Percentiles rank a stretch among this genome's conserved stretches.
Evolutionary conservation across 1,140 invertebrate genomes (phyloP).

Genomic region (Pinna nobilis): DNA sequence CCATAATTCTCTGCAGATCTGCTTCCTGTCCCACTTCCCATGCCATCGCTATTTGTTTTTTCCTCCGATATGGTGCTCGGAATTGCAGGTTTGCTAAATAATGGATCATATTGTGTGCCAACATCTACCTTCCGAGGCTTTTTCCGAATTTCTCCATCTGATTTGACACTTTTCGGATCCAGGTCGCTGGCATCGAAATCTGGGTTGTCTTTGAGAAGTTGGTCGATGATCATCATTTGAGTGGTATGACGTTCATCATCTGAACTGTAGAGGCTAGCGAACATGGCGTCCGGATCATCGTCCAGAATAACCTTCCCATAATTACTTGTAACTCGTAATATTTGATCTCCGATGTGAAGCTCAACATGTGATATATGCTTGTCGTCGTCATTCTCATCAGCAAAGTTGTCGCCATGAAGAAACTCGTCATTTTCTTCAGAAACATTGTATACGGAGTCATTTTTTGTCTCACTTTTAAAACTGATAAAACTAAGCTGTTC

Average conservation of each 20-base stretch:
- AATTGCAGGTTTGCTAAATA: too few relatives aligned
- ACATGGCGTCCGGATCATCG: neutral
- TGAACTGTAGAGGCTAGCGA: neutral
- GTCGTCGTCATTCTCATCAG: neutral
- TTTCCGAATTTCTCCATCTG: too few relatives aligned
- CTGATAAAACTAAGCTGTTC: constrained; percentile 9
- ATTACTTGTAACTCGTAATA: neutral
- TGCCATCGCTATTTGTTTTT: too few relatives aligned
- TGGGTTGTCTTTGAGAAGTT: constrained; percentile 12
- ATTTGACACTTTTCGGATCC: neutral
- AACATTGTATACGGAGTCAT: neutral
- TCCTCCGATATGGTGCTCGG: too few relatives aligned
- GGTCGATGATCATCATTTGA: constrained; percentile 6
- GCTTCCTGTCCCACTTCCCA: too few relatives aligned
- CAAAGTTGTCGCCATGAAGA: too few relatives aligned
- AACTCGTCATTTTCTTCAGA: neutral
- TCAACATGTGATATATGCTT: neutral
- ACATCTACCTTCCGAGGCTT: too few relatives aligned
- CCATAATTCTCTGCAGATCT: too few relatives aligned
- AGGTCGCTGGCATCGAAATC: constrained; percentile 7
- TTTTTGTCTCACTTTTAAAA: constrained; percentile 15
- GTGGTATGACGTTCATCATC: neutral
- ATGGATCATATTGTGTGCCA: too few relatives aligned
- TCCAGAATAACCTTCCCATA: neutral
- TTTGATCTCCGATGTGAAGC: neutral